Percentiles rank a stretch among this genome's conserved stretches.
Conservation (phyloP, 2,113 vertebrate species). For the Chrysemys picta region DNA sequence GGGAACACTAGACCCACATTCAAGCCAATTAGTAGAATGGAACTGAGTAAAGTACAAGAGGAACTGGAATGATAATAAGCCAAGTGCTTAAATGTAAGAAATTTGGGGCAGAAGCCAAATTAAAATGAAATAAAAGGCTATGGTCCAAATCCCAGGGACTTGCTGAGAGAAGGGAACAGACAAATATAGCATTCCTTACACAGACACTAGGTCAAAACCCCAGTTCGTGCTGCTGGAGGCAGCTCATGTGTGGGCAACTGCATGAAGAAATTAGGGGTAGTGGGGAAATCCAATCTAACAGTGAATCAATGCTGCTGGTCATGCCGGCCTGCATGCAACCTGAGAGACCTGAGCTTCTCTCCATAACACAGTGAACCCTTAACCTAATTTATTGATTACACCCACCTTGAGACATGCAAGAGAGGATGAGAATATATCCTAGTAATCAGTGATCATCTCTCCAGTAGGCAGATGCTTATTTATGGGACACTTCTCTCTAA, state of each 20-base stretch:
- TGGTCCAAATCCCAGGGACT: conserved; percentile 51
- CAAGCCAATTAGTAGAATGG: conserved; percentile 61
- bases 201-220: conserved; percentile 55
- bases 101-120: conserved; percentile 74
- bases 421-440: background rate
- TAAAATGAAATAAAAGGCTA: conserved; percentile 72
- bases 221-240: background rate
- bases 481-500: background rate
- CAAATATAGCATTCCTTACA: conserved; percentile 25
- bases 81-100: conserved; percentile 65
- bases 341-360: accelerated
- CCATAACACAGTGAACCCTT: background rate
- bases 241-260: background rate
- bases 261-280: background rate
- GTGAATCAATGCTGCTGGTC: conserved; percentile 36
- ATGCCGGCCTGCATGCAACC: background rate
- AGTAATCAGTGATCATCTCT: background rate
- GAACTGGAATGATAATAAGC: conserved; percentile 59
- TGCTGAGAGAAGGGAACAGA: conserved; percentile 23
- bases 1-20: background rate
- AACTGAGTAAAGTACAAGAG: conserved; percentile 47
- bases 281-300: background rate
- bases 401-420: background rate
- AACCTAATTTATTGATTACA: background rate
- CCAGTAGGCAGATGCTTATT: background rate